These are phyloP conservation scores for Philypnodon macrostomus DNA, from an alignment of 2,797 vertebrate species.

Conservation along the genomic window DNA sequence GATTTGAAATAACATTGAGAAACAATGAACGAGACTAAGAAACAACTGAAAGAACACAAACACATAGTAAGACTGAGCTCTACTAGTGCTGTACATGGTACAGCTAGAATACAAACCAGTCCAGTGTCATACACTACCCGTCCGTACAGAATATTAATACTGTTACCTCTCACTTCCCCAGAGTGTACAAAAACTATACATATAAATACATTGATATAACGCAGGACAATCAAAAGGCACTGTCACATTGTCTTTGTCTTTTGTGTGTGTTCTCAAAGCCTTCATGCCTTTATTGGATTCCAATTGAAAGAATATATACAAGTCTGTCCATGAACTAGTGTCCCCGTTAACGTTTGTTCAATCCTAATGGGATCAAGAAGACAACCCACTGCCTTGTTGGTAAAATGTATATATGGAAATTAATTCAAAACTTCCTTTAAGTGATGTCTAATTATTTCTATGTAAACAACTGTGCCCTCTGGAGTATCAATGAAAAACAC, in stretches of 20 bases:
- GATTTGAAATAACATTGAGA: not conserved
- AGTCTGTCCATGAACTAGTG: no score
- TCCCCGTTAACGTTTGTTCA: no score
- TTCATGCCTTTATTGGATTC: no score
- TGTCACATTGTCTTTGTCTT: no score
- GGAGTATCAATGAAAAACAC: no score
- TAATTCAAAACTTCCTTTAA: no score
- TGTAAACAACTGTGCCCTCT: no score
- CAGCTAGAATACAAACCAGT: constrained; percentile 28
- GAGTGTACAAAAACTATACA: not conserved
- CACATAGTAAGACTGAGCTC: constrained; percentile 17
- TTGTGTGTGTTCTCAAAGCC: no score
- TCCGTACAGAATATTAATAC: constrained; percentile 4
- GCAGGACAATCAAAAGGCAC: constrained; percentile 39
- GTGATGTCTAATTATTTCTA: no score
- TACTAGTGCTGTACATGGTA: constrained; percentile 23
- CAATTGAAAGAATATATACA: not conserved
- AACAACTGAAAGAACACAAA: not conserved
- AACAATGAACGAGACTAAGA: not conserved
- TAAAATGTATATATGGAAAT: no score
- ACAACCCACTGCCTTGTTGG: no score
- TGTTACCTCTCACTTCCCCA: not conserved
- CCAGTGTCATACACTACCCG: constrained; percentile 47
- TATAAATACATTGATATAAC: not conserved
- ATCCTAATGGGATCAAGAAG: no score